phyloP scores from a whole-genome alignment of 2,113 vertebrate genomes.

The Oryzias curvinotus region DNA sequence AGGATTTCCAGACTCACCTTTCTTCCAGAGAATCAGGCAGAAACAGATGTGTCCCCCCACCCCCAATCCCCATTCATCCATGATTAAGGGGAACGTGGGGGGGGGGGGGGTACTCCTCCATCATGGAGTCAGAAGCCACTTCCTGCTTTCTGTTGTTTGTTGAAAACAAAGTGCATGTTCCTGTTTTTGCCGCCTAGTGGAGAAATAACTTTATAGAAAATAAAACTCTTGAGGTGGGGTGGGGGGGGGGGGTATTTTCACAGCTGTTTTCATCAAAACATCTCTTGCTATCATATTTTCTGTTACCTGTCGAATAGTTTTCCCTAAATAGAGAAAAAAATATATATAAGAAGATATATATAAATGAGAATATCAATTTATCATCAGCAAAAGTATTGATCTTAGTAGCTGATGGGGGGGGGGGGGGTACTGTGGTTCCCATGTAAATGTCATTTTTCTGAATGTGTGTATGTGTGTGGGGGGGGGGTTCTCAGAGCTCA shows the following conservation, averaged over 20 bases:
- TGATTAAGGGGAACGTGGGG: slow-evolving; percentile 75
- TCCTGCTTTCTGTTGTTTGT: slow-evolving; percentile 73
- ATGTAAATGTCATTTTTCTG: slow-evolving; percentile 66
- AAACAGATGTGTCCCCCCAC: background rate
- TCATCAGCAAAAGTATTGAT: slow-evolving; percentile 79
- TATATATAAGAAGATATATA: slow-evolving; percentile 39
- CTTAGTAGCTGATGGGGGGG: slow-evolving; percentile 77
- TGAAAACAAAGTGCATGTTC: slow-evolving; percentile 87
- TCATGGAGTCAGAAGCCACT: slow-evolving; percentile 5
- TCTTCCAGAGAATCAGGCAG: background rate
- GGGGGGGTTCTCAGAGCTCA: background rate
- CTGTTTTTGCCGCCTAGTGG: slow-evolving; percentile 70
- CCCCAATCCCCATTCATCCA: slow-evolving; percentile 51
- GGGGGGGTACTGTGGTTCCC: too few species aligned
- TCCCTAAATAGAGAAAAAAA: slow-evolving; percentile 78
- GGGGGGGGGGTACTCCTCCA: background rate
- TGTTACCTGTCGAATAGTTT: slow-evolving; percentile 88
- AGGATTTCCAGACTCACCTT: background rate
- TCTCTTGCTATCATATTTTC: slow-evolving; percentile 91
- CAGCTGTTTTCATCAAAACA: slow-evolving; percentile 72
- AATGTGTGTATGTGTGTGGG: slow-evolving; percentile 5
- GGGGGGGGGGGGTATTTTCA: slow-evolving; percentile 43
- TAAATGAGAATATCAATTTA: slow-evolving; percentile 52
- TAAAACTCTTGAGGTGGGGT: slow-evolving; percentile 52
- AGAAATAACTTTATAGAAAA: slow-evolving; percentile 44